Conservation (phyloP, 2,888 invertebrate species). For the Dryocosmus kuriphilus region DNA sequence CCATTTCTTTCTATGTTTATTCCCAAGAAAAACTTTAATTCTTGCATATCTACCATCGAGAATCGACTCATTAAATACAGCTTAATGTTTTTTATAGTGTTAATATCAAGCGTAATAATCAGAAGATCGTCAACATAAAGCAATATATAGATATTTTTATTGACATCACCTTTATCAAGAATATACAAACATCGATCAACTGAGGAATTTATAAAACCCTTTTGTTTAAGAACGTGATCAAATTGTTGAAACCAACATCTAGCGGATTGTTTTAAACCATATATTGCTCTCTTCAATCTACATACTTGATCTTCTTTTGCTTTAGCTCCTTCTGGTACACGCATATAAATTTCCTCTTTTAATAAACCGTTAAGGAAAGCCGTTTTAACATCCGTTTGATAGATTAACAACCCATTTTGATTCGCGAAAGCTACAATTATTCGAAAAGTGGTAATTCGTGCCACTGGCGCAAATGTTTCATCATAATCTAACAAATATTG, state of each 20-base stretch:
- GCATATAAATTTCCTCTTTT: constrained; percentile 58
- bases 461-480: no score
- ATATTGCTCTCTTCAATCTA: no score
- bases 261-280: no score
- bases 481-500: neutral
- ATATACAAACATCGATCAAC: constrained; percentile 44
- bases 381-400: neutral
- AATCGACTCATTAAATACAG: constrained; percentile 41
- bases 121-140: constrained; percentile 48
- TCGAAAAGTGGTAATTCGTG: no score
- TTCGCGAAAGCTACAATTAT: no score
- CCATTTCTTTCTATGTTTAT: constrained; percentile 23
- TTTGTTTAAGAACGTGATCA: constrained; percentile 40
- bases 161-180: constrained; percentile 32
- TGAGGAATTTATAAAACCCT: no score
- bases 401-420: no score
- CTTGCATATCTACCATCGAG: constrained; percentile 40
- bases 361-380: constrained; percentile 20
- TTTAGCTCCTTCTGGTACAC: constrained; percentile 21
- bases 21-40: constrained; percentile 16
- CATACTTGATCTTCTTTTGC: no score
- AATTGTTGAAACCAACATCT: constrained; percentile 50
- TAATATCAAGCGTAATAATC: constrained; percentile 20
- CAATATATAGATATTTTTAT: constrained; percentile 47
- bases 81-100: constrained; percentile 43